Percentiles rank a stretch among this genome's conserved stretches.
phyloP scores from a whole-genome alignment of 2,888 invertebrate genomes.

The Caenorhabditis sp. region DNA sequence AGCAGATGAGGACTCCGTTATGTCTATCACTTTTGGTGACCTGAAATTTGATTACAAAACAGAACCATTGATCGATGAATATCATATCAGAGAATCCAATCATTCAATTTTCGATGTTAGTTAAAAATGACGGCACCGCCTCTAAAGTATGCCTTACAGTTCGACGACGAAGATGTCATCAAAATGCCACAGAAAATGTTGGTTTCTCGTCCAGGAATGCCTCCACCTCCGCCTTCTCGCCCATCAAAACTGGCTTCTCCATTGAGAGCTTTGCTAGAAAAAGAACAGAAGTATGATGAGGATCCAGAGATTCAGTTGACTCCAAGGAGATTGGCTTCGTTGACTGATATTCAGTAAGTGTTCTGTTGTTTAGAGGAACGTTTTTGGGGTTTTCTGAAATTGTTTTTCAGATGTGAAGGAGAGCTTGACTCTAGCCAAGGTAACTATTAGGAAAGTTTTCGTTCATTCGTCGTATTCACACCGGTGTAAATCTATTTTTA shows the following conservation, averaged over 20 bases:
- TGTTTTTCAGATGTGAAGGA: constrained; percentile 13
- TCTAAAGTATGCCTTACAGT: constrained; percentile 15
- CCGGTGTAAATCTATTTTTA: constrained; percentile 4
- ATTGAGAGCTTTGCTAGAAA: constrained; percentile 39
- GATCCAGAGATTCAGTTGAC: constrained; percentile 57
- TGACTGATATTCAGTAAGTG: constrained; percentile 62
- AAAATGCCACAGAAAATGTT: constrained; percentile 48
- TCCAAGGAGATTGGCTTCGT: constrained; percentile 50
- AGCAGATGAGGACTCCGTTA: constrained; percentile 78
- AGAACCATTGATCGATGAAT: constrained; percentile 62
- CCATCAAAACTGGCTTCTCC: constrained; percentile 42
- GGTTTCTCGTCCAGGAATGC: constrained; percentile 42
- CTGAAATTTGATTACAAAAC: constrained; percentile 71
- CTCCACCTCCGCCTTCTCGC: constrained; percentile 51
- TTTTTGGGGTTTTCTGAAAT: neutral
- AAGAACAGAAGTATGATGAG: constrained; percentile 52
- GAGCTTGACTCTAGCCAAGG: neutral
- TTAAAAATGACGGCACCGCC: neutral
- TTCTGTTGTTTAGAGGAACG: neutral
- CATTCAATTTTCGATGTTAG: constrained; percentile 67
- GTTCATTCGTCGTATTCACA: neutral
- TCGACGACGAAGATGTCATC: constrained; percentile 60
- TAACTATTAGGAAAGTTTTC: neutral
- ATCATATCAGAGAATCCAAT: constrained; percentile 59
- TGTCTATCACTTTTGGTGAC: constrained; percentile 79